Evolutionary conservation across 1,140 invertebrate species (phyloP).

Genomic region (Drosophila funebris): DNA sequence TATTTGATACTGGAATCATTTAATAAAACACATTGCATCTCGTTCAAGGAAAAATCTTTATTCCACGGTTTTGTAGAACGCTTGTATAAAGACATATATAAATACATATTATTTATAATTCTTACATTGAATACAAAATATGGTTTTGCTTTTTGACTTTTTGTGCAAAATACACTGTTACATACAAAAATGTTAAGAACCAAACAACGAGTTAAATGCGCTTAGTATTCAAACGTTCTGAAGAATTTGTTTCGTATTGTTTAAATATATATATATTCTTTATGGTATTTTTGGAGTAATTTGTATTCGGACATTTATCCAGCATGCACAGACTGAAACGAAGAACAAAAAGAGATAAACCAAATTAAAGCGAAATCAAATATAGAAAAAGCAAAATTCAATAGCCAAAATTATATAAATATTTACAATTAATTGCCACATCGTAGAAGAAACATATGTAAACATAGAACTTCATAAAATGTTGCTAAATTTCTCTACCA

Average conservation of each 20-base stretch:
- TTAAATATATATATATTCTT: slow-evolving; percentile 25
- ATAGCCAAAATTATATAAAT: slow-evolving; percentile 39
- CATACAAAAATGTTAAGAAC: slow-evolving; percentile 48
- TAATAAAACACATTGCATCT: not conserved
- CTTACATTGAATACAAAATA: slow-evolving; percentile 73
- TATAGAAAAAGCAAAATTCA: slow-evolving; percentile 42
- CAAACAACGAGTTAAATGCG: slow-evolving; percentile 70
- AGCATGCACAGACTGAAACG: slow-evolving; percentile 84
- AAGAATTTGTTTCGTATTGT: slow-evolving; percentile 21
- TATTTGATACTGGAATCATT: not conserved
- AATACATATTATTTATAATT: slow-evolving; percentile 66
- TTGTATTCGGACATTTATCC: slow-evolving; percentile 71
- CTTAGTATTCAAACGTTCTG: slow-evolving; percentile 38
- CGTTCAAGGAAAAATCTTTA: slow-evolving; percentile 60
- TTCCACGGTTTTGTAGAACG: no score
- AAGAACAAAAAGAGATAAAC: slow-evolving; percentile 67
- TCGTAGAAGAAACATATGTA: slow-evolving; percentile 30
- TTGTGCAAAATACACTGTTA: slow-evolving; percentile 64
- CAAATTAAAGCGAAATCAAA: slow-evolving; percentile 69
- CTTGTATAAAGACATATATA: slow-evolving; percentile 75
- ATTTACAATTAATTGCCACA: slow-evolving; percentile 30
- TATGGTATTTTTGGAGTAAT: slow-evolving; percentile 49
- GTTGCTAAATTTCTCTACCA: slow-evolving; percentile 60
- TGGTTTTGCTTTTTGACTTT: slow-evolving; percentile 53
- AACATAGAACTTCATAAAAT: slow-evolving; percentile 36